phyloP scores from a whole-genome alignment of 1,140 invertebrate genomes.

The Aphelenchoides fujianensis region DNA sequence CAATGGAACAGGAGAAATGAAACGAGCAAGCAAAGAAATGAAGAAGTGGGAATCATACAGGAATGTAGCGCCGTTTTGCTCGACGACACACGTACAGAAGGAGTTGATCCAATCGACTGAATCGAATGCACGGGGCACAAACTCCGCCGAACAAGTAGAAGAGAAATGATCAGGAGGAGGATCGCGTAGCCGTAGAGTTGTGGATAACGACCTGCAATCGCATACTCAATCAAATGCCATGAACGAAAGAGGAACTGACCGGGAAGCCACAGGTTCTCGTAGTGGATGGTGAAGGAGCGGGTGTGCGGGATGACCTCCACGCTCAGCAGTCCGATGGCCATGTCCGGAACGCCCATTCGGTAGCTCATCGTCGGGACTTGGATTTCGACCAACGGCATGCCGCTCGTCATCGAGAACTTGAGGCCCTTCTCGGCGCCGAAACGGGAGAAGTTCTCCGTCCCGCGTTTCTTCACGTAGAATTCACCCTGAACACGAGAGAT shows the following conservation, averaged over 20 bases:
- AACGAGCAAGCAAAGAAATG: no score
- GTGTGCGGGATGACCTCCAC: slow-evolving; percentile 4
- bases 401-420: neutral
- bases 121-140: neutral
- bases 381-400: slow-evolving; percentile 29
- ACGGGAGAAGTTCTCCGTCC: neutral
- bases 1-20: no score
- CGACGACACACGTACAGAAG: neutral
- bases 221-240: no score
- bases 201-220: slow-evolving; percentile 29
- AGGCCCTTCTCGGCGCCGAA: neutral
- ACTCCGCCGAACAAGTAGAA: neutral
- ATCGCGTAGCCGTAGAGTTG: slow-evolving; percentile 25
- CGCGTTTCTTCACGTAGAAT: slow-evolving; percentile 5
- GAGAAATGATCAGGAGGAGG: neutral
- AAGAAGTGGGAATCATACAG: neutral
- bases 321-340: slow-evolving; percentile 25
- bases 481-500: neutral
- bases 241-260: no score
- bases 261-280: slow-evolving; percentile 23
- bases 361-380: slow-evolving; percentile 38
- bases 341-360: slow-evolving; percentile 43
- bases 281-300: slow-evolving; percentile 3
- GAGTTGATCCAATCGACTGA: neutral
- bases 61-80: neutral